Evolutionary conservation across 1,140 invertebrate species (phyloP).

Genomic region (Drosophila kurseongensis): DNA sequence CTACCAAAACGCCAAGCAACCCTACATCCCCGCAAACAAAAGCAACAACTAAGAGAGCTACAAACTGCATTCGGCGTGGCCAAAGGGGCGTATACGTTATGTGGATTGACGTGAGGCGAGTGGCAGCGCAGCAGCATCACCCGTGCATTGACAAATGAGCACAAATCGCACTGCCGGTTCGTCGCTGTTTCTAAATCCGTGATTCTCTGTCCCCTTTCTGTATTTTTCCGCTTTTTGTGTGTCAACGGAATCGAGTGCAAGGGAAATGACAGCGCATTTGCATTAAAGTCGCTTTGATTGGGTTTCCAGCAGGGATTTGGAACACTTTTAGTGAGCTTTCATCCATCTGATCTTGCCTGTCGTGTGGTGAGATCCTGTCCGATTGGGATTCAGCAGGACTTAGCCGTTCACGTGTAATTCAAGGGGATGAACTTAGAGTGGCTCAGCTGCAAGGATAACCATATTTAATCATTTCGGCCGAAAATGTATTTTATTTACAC

Average conservation of each 20-base stretch:
- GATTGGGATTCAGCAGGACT: neutral
- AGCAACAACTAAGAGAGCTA: conserved; percentile 18
- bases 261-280: conserved; percentile 23
- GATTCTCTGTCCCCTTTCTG: conserved; percentile 11
- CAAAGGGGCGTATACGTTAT: conserved; percentile 59
- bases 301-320: conserved; percentile 16
- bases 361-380: conserved; percentile 5
- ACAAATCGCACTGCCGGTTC: conserved; percentile 57
- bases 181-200: conserved; percentile 36
- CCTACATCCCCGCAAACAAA: conserved; percentile 26
- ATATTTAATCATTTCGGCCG: neutral
- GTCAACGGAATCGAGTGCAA: conserved; percentile 23
- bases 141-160: conserved; percentile 60
- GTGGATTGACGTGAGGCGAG: conserved; percentile 52
- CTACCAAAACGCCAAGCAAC: conserved; percentile 1
- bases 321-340: conserved; percentile 4
- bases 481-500: neutral
- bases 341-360: conserved; percentile 13
- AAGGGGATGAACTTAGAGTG: neutral
- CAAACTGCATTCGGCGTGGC: conserved; percentile 44
- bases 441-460: no score
- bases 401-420: neutral
- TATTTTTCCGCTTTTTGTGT: conserved; percentile 20
- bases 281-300: conserved; percentile 44
- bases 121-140: conserved; percentile 11